A percentile compares a stretch with the other conserved stretches of the same genome.
phyloP scores from a whole-genome alignment of 1,140 invertebrate species.

The Callitettix versicolor region DNA sequence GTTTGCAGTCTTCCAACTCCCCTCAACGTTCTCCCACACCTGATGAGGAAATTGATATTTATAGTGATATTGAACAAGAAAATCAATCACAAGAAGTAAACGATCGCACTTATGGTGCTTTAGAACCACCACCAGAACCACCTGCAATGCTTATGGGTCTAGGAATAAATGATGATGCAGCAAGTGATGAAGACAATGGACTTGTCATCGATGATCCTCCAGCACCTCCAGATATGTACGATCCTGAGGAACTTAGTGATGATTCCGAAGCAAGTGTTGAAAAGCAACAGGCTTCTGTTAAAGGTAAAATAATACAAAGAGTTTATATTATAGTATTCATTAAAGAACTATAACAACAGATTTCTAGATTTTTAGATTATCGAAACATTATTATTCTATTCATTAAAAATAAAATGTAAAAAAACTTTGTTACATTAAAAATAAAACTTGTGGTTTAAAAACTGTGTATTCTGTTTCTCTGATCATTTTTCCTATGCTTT shows the following conservation, averaged over 20 bases:
- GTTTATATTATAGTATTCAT: too few species aligned
- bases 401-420: too few species aligned
- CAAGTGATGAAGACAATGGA: slow-evolving; percentile 50
- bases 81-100: slow-evolving; percentile 18
- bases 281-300: too few species aligned
- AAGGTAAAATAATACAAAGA: too few species aligned
- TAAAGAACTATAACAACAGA: too few species aligned
- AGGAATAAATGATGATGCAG: slow-evolving; percentile 31
- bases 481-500: too few species aligned
- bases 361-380: too few species aligned
- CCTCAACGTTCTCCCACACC: slow-evolving; percentile 18
- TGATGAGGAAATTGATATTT: slow-evolving; percentile 38
- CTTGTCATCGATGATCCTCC: slow-evolving; percentile 48
- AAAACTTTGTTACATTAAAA: too few species aligned
- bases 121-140: slow-evolving; percentile 17
- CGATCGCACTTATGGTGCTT: slow-evolving; percentile 13
- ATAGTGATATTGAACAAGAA: slow-evolving; percentile 42
- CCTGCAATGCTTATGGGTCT: slow-evolving; percentile 37
- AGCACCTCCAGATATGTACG: slow-evolving; percentile 37
- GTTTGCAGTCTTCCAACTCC: not conserved
- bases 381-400: too few species aligned
- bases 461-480: too few species aligned
- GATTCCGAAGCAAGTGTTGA: too few species aligned
- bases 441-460: too few species aligned
- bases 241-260: slow-evolving; percentile 32